phyloP scores from a whole-genome alignment of 2,113 vertebrate species.

The Chrysemys picta region DNA sequence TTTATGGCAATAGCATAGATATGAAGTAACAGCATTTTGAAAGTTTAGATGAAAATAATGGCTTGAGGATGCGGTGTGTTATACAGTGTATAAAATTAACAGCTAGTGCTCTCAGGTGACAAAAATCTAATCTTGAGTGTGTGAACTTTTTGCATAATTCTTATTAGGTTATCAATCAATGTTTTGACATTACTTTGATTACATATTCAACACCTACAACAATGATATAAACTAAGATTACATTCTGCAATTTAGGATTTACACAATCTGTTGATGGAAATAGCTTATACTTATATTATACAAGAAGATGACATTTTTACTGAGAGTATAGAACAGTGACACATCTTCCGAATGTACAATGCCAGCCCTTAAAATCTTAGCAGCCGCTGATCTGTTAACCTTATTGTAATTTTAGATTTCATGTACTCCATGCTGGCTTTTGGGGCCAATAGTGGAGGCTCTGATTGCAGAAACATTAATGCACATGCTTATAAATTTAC shows the following conservation, averaged over 20 bases:
- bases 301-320: not conserved
- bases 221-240: not conserved
- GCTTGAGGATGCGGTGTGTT: not conserved
- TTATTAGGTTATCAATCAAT: not conserved
- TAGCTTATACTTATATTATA: not conserved
- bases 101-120: not conserved
- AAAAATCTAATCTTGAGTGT: not conserved
- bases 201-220: not conserved
- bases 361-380: not conserved
- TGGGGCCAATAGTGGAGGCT: not conserved
- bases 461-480: not conserved
- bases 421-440: not conserved
- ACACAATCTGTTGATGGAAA: not conserved
- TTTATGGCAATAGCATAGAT: not conserved
- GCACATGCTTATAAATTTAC: fast-evolving
- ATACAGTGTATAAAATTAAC: not conserved
- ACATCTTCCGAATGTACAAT: not conserved
- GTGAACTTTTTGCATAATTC: not conserved
- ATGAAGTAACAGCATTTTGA: not conserved
- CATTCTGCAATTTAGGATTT: not conserved
- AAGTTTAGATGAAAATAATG: not conserved
- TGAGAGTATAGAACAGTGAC: not conserved
- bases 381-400: fast-evolving
- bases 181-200: not conserved
- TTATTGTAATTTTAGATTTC: not conserved